Evolutionary conservation across 2,113 vertebrate genomes (phyloP).

Genomic region (Pogonocichla stellata): DNA sequence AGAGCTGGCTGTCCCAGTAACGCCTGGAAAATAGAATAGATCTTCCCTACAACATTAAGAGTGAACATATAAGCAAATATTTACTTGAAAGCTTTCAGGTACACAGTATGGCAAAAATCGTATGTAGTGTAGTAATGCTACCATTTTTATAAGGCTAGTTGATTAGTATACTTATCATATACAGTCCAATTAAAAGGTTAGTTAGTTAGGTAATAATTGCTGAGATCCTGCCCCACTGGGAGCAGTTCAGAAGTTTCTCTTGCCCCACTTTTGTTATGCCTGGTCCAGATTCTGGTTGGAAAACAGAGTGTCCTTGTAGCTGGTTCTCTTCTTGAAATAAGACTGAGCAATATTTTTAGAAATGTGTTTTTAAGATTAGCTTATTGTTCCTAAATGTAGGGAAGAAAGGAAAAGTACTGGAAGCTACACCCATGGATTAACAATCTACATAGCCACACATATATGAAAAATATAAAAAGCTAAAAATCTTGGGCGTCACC

Average conservation of each 20-base stretch:
- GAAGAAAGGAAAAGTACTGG: not conserved
- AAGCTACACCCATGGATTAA: not conserved
- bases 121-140: not conserved
- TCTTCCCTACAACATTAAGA: not conserved
- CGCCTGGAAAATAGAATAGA: not conserved
- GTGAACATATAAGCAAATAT: not conserved
- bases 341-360: not conserved
- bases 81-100: not conserved
- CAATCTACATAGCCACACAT: not conserved
- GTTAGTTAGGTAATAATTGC: not conserved
- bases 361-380: not conserved
- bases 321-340: not conserved
- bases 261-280: not conserved
- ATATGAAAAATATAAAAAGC: not conserved
- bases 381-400: not conserved
- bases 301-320: not conserved
- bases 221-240: not conserved
- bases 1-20: not conserved
- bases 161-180: not conserved
- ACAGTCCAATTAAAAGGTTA: not conserved
- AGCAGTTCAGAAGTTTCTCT: not conserved
- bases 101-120: rapidly evolving
- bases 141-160: not conserved
- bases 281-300: not conserved
- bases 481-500: not conserved